Conservation (phyloP, 1,140 invertebrate species). For the Asbolus verrucosus region DNA sequence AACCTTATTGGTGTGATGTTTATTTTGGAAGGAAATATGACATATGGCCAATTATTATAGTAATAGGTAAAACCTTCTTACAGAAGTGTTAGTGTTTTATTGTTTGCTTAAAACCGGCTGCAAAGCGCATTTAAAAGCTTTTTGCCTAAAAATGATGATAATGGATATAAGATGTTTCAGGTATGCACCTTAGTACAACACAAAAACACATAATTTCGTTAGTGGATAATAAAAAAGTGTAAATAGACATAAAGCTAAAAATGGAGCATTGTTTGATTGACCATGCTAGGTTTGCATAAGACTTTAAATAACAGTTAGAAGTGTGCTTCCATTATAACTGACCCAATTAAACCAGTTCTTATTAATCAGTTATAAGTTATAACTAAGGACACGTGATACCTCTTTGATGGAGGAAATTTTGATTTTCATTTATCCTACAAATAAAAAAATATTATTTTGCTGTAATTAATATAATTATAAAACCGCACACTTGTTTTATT, state of each 20-base stretch:
- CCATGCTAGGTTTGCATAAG: neutral
- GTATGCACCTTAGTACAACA: slow-evolving; percentile 23
- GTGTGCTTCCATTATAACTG: neutral
- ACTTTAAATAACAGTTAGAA: too few species aligned
- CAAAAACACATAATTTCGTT: neutral
- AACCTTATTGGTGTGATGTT: too few species aligned
- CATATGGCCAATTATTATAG: slow-evolving; percentile 11
- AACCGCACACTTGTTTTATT: slow-evolving; percentile 17
- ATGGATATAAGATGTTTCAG: slow-evolving; percentile 7
- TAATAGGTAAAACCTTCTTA: slow-evolving; percentile 4
- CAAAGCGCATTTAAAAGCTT: slow-evolving; percentile 34
- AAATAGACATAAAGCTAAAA: slow-evolving; percentile 5
- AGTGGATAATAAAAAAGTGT: neutral
- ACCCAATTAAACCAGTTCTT: slow-evolving; percentile 6
- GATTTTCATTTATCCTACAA: neutral
- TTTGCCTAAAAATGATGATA: slow-evolving; percentile 35
- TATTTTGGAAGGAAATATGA: neutral
- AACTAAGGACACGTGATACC: too few species aligned
- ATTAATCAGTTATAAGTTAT: too few species aligned
- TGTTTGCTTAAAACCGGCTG: slow-evolving; percentile 32
- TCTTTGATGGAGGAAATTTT: too few species aligned
- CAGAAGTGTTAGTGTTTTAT: slow-evolving; percentile 18
- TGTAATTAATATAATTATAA: too few species aligned
- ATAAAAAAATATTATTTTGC: too few species aligned
- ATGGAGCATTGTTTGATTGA: neutral